Evolutionary conservation across 2,113 vertebrate genomes (phyloP).

Genomic region (Leptobrachium ailaonicum): DNA sequence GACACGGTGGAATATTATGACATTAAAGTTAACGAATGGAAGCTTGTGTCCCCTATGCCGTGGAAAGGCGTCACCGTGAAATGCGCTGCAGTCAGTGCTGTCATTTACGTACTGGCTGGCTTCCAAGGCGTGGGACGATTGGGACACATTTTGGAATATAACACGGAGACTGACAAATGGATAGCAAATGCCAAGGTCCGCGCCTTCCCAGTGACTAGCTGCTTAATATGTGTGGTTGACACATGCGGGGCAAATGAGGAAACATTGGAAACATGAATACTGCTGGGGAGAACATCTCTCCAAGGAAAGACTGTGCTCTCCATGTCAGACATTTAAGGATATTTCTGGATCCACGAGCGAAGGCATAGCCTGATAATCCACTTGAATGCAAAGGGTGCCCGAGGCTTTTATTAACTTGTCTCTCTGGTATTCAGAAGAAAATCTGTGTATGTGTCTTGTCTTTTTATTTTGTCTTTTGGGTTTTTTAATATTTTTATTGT

Average conservation of each 20-base stretch:
- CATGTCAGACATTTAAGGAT: not conserved
- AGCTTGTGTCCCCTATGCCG: conserved; percentile 87
- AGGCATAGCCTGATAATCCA: not conserved
- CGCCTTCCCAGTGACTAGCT: conserved; percentile 94
- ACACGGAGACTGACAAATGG: conserved; percentile 93
- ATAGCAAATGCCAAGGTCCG: conserved; percentile 88
- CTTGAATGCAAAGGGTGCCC: not conserved
- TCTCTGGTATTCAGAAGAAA: not conserved
- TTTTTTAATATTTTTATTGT: too few relatives aligned
- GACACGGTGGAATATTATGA: conserved; percentile 95
- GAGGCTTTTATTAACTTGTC: not conserved
- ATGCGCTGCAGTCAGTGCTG: conserved; percentile 86
- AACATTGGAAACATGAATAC: conserved; percentile 73
- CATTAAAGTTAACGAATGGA: conserved; percentile 91
- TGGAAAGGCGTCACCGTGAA: conserved; percentile 96
- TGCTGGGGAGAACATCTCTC: conserved; percentile 10
- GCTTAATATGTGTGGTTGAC: conserved; percentile 95
- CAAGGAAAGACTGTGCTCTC: not conserved
- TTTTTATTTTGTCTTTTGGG: too few relatives aligned
- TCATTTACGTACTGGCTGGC: conserved; percentile 92
- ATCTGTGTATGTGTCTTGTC: too few relatives aligned
- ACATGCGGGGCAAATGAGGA: conserved; percentile 96
- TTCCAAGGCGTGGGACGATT: conserved; percentile 95
- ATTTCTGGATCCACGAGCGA: not conserved
- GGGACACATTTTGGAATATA: conserved; percentile 91